These are phyloP conservation scores for Mareca strepera DNA, from an alignment of 2,797 vertebrate species.

Conservation along the genomic window DNA sequence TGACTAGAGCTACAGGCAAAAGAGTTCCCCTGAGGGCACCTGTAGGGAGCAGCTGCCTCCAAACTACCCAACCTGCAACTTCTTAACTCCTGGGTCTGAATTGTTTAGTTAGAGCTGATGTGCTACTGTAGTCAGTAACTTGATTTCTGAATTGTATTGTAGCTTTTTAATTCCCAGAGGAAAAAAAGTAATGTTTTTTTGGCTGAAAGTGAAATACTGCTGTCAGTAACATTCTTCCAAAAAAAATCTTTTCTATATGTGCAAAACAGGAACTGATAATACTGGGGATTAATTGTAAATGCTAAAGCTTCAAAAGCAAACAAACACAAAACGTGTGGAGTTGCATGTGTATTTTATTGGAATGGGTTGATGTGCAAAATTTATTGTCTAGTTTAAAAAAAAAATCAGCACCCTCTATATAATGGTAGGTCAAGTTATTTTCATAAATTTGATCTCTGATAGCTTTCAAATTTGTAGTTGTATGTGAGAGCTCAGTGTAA, in stretches of 20 bases:
- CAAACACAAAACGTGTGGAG: not conserved
- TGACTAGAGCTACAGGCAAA: not conserved
- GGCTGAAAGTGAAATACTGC: not conserved
- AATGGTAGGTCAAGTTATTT: not conserved
- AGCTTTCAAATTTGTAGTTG: not conserved
- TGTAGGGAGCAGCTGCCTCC: rapidly evolving
- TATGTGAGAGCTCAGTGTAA: not conserved
- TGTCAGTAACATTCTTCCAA: not conserved
- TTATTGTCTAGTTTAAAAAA: not conserved
- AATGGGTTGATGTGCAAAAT: not conserved
- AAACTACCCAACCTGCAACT: not conserved
- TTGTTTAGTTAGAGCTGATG: not conserved
- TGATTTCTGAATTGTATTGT: not conserved
- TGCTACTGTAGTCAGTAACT: not conserved
- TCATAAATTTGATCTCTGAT: not conserved
- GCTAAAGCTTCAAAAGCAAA: not conserved
- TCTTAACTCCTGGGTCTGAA: not conserved
- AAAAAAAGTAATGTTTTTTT: not conserved
- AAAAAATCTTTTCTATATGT: not conserved
- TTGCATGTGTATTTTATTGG: not conserved
- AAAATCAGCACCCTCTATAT: too few relatives aligned
- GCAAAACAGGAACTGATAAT: not conserved
- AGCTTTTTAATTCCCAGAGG: not conserved
- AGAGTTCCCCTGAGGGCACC: not conserved
- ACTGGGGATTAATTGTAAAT: not conserved